Evolutionary conservation across 2,797 vertebrate species (phyloP), one percentile per base, ranked within the genome.

Genomic region (Halcyon leucocephala): DNA sequence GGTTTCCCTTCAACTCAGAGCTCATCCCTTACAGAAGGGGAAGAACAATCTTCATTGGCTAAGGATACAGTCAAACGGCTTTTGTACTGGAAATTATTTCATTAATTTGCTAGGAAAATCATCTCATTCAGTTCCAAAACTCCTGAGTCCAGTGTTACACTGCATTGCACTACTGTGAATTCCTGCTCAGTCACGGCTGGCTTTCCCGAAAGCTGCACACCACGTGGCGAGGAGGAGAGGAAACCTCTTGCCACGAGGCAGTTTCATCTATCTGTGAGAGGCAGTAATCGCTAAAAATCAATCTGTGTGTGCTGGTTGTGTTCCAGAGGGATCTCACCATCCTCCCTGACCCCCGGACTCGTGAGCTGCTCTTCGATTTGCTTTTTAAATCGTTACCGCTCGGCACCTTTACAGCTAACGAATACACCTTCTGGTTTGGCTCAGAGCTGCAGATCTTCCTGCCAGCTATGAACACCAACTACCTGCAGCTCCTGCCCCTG

Each of bases 401-500:
- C 37, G 20, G 12, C 28, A 58, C 83, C 20, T 71, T 93, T 17
- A 88, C 78, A 13, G 41, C 78, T 10, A 44, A 71, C 0, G 88
- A 95, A 15, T 97, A 88, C 3, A 15, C 35, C 20, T 62, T 52
- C 39, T 97, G 91, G 95, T 96, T 97, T 61, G 89, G 79, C 7
- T n/a, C 7, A 0, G 67, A 82, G 54, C 48, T 95, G 14, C 54
- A 55, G n/a, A 54, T 95, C n/a, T 58, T 97, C 46, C 72, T 96
- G 39, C 33, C 83, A 9, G 73, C 84, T 39, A 21, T 93, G 33
- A 51, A 69, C 14, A 14, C 44, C 20, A 31, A 37, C 7, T 61
- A 73, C 8, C 81, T 97, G 49, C 54, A 33, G 16, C 37, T 9
- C 37, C 81, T 96, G 10, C 69, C 81, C 26, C 42, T 28, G 14